Evolutionary conservation across 2,888 invertebrate species (phyloP).

Genomic region (Hemicrepidius hirtus): DNA sequence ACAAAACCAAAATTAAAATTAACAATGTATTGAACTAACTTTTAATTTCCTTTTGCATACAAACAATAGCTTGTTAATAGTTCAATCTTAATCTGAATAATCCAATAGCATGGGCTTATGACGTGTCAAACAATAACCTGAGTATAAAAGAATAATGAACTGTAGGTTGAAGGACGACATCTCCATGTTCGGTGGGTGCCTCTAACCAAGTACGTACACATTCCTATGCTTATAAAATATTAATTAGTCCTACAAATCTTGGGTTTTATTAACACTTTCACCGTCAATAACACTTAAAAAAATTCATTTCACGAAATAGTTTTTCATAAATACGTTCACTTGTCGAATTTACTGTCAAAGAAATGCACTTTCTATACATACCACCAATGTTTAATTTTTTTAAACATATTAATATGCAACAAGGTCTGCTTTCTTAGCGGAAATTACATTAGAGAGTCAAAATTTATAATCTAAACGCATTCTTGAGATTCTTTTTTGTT

Average conservation of each 20-base stretch:
- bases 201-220: constrained; percentile 8
- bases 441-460: constrained; percentile 12
- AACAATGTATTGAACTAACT: neutral
- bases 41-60: neutral
- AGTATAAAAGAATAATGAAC: constrained; percentile 30
- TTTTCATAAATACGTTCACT: constrained; percentile 22
- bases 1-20: no score
- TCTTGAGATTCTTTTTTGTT: constrained; percentile 1
- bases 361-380: constrained; percentile 26
- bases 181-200: constrained; percentile 21
- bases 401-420: constrained; percentile 4
- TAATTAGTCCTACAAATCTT: constrained; percentile 29
- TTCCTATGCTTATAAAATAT: constrained; percentile 14
- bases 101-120: neutral
- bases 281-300: constrained; percentile 21
- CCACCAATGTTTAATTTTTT: neutral
- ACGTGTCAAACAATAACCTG: constrained; percentile 34
- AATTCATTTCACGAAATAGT: neutral
- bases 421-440: neutral
- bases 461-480: constrained; percentile 19
- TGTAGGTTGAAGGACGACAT: constrained; percentile 35
- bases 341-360: constrained; percentile 14
- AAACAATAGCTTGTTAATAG: neutral
- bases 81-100: neutral
- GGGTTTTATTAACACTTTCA: constrained; percentile 39